Conservation (phyloP, 2,113 vertebrate species). For the Ginglymostoma cirratum region DNA sequence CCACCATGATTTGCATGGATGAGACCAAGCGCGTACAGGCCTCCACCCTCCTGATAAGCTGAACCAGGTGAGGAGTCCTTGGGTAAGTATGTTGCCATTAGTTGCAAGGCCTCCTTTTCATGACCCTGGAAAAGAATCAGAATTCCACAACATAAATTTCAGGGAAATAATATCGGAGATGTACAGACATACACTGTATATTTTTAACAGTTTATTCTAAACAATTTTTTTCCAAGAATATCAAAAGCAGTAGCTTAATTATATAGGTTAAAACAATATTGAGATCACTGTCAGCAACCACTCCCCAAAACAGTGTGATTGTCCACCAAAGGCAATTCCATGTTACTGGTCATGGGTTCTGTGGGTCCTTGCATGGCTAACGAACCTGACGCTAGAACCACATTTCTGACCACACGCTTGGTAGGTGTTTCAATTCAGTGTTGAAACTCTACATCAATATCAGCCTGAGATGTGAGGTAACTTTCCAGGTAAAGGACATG, state of each 20-base stretch:
- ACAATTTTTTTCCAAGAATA: not conserved
- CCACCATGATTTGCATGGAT: constrained; percentile 97
- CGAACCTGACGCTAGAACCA: too few species aligned
- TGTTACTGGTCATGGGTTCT: too few species aligned
- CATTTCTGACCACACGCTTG: too few species aligned
- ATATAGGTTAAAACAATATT: not conserved
- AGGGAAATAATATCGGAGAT: not conserved
- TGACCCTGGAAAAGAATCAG: constrained; percentile 69
- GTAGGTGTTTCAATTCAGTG: too few species aligned
- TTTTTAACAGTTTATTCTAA: not conserved
- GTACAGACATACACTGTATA: not conserved
- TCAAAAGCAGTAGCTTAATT: not conserved
- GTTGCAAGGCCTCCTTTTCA: constrained; percentile 92
- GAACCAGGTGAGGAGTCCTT: constrained; percentile 98
- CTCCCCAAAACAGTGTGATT: too few species aligned
- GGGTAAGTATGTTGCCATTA: constrained; percentile 96
- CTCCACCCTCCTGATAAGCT: constrained; percentile 95
- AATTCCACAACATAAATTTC: not conserved
- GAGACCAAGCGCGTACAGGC: constrained; percentile 89
- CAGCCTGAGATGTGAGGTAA: too few species aligned
- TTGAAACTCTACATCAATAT: too few species aligned
- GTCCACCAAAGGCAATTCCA: too few species aligned
- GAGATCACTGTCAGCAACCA: too few species aligned
- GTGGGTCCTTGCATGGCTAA: too few species aligned
- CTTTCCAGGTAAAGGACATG: too few species aligned